Evolutionary conservation across 2,797 vertebrate species (phyloP), one percentile per base, ranked within the genome.

Genomic region (Galago senegalensis): DNA sequence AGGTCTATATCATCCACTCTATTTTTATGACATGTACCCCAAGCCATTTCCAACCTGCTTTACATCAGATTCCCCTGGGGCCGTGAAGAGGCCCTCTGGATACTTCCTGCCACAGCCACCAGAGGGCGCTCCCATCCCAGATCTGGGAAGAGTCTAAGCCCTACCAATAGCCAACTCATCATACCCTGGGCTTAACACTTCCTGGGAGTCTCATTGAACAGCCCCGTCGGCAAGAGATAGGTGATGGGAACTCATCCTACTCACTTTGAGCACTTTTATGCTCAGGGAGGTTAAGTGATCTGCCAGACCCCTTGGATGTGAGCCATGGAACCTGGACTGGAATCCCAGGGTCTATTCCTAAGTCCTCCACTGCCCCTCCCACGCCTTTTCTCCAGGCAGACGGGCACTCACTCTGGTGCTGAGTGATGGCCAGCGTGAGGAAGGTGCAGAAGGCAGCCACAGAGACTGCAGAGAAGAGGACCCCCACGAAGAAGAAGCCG

Each of bases 401-500:
- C 7, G 0, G 0, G 4, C 34, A 61, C 99, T 99, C 97, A 99
- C 99, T 98, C 97, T 99, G 99, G 79, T 99, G 99, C 53, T 98
- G 97, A 43, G 97, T 98, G 98, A 99, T 98, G 97, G 99, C 99
- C 86, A 99, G 31, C 10, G 98, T 98, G 9, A 99, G 99, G 98
- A 99, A 99, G 5, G 98, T 94, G 97, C 99, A 98, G 98, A 99
- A 99, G 60, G 99, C 99, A 61, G 99, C 94, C 2, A 99, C 21
- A 2, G 99, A 99, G 88, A 99, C 96, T 27, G 98, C 20, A 0
- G 98, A 99, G 99, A 99, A 99, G 97, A 99, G 96, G 82, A 99
- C 61, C 0, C 99, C 99, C 0, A 99, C 97, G 89, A 98, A 97
- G 96, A 99, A 98, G 98, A 99, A 99, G 98, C 99, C 99, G 88